These are phyloP conservation scores for Harpagus bidentatus DNA, from an alignment of 2,113 vertebrate genomes.

Conservation along the genomic window DNA sequence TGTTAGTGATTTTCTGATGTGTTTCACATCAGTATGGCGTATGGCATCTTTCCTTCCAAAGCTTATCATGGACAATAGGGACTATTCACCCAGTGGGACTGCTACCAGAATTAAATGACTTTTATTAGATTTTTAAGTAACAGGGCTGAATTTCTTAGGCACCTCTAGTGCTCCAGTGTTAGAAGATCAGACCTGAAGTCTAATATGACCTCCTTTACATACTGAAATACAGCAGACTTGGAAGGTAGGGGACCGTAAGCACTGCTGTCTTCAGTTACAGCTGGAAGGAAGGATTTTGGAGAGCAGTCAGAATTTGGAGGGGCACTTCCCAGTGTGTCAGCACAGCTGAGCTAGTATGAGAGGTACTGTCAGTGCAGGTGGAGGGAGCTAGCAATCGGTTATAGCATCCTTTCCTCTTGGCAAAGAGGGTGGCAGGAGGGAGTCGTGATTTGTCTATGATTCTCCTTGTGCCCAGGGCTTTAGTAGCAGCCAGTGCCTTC, in stretches of 20 bases:
- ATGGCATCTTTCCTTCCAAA: not conserved
- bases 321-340: not conserved
- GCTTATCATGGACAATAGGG: not conserved
- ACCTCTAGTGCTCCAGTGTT: too few relatives aligned
- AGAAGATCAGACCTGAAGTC: not conserved
- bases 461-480: not conserved
- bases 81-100: not conserved
- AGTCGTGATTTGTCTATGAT: fast-evolving
- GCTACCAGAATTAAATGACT: not conserved
- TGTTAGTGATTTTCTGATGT: not conserved
- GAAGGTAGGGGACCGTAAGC: not conserved
- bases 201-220: not conserved
- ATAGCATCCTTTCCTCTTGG: not conserved
- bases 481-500: not conserved
- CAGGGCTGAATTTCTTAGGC: not conserved
- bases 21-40: not conserved
- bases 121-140: not conserved
- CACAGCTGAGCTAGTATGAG: not conserved
- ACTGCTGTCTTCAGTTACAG: not conserved
- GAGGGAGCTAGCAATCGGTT: not conserved
- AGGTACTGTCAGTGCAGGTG: not conserved
- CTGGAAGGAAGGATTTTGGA: not conserved
- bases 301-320: not conserved
- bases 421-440: not conserved
- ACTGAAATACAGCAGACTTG: not conserved